phyloP scores from a whole-genome alignment of 2,888 invertebrate species.

The Pyrochroa serraticornis region DNA sequence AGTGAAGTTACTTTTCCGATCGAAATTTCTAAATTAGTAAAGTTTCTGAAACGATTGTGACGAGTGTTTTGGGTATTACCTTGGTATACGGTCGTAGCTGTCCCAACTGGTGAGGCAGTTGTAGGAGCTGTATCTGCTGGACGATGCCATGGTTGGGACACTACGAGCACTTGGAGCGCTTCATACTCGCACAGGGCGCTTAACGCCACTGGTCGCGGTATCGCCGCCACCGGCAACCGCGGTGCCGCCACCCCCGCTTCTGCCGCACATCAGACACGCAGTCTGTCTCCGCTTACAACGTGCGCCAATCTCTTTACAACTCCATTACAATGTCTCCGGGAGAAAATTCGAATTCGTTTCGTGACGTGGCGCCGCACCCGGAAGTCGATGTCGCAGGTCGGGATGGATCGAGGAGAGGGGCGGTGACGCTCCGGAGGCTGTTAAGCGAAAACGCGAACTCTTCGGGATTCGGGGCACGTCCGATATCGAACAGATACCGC shows the following conservation, averaged over 20 bases:
- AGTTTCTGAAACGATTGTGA: neutral
- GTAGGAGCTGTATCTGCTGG: conserved; percentile 86
- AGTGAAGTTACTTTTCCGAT: neutral
- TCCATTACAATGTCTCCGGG: neutral
- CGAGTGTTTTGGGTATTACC: conserved; percentile 61
- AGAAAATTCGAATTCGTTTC: too few species aligned
- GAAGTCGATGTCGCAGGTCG: conserved; percentile 40
- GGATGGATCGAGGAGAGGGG: conserved; percentile 9
- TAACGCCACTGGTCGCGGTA: conserved; percentile 47
- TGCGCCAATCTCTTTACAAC: neutral
- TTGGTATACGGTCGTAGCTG: conserved; percentile 88
- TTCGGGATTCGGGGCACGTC: neutral
- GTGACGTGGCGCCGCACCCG: conserved; percentile 45
- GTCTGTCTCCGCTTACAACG: conserved; percentile 32
- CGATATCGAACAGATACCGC: neutral
- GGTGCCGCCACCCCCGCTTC: conserved; percentile 32
- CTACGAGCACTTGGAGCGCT: conserved; percentile 41
- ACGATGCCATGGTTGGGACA: conserved; percentile 63
- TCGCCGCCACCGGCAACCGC: conserved; percentile 30
- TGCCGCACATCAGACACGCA: conserved; percentile 32
- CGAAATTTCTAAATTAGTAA: conserved; percentile 6
- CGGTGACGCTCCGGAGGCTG: too few species aligned
- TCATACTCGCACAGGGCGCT: conserved; percentile 48
- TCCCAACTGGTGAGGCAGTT: conserved; percentile 90
- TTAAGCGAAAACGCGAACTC: neutral